Conservation (phyloP, 1,140 invertebrate genomes). For the Sitobion miscanthi region DNA sequence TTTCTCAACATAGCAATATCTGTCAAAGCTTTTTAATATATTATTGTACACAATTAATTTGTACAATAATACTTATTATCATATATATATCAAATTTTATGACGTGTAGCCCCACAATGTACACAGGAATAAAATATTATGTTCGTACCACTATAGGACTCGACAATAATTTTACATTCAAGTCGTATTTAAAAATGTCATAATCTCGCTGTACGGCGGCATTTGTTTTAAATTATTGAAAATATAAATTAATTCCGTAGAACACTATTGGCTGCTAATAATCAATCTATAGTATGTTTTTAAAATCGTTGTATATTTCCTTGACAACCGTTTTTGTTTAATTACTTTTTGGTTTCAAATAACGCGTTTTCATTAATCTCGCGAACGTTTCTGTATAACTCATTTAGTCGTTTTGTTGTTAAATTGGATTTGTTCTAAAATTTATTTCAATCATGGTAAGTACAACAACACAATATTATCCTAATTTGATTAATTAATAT, state of each 20-base stretch:
- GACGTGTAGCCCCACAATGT: background rate
- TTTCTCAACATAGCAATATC: background rate
- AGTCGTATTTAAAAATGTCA: background rate
- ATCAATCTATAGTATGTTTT: background rate
- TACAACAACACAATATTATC: background rate
- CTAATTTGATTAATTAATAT: background rate
- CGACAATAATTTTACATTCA: background rate
- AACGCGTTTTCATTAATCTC: background rate
- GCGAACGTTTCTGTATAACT: background rate
- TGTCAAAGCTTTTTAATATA: background rate
- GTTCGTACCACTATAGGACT: background rate
- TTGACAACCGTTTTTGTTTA: background rate
- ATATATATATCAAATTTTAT: background rate
- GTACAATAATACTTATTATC: background rate
- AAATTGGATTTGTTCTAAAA: background rate
- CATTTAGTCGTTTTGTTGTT: background rate
- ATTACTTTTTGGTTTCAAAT: background rate
- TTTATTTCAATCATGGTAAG: slow-evolving; percentile 12
- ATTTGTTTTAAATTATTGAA: background rate
- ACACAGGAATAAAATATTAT: background rate
- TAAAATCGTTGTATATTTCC: background rate
- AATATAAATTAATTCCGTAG: background rate
- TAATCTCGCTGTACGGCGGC: background rate
- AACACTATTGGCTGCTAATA: background rate
- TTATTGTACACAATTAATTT: background rate